A percentile compares a stretch with the other conserved stretches of the same genome.
Evolutionary conservation across 2,797 vertebrate species (phyloP).

Genomic region (Syngnathus rostellatus): DNA sequence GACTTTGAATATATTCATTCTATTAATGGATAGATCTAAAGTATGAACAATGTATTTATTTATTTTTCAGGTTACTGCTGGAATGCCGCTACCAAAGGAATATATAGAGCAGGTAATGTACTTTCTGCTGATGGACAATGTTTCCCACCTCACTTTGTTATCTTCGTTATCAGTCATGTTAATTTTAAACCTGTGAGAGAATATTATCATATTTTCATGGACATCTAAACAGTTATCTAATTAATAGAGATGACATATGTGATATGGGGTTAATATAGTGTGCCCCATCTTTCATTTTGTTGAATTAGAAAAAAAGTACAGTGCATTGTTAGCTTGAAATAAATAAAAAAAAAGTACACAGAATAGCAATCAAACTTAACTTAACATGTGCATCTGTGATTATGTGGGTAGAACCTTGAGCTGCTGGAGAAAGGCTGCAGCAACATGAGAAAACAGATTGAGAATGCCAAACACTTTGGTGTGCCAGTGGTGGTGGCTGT

Average conservation of each 20-base stretch:
- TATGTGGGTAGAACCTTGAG: slow-evolving; percentile 74
- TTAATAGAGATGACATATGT: neutral
- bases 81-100: slow-evolving; percentile 86
- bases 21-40: neutral
- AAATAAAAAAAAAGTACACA: neutral
- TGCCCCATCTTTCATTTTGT: neutral
- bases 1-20: neutral
- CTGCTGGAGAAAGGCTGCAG: slow-evolving; percentile 86
- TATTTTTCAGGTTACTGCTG: slow-evolving; percentile 81
- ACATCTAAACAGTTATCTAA: neutral
- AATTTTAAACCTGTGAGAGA: neutral
- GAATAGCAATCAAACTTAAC: neutral
- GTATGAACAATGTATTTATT: neutral
- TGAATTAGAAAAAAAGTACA: neutral
- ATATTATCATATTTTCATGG: neutral
- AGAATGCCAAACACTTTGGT: slow-evolving; percentile 86
- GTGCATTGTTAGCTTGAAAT: neutral
- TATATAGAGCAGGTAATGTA: slow-evolving; percentile 83
- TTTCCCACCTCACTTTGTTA: neutral
- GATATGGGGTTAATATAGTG: neutral
- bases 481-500: slow-evolving; percentile 92
- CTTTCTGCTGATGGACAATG: neutral
- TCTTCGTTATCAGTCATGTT: neutral
- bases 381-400: slow-evolving; percentile 2
- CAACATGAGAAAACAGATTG: slow-evolving; percentile 91